Evolutionary conservation across 2,888 invertebrate genomes (phyloP), one percentile per base, ranked within the genome.

Genomic region (Sphaerophoria rueppellii): DNA sequence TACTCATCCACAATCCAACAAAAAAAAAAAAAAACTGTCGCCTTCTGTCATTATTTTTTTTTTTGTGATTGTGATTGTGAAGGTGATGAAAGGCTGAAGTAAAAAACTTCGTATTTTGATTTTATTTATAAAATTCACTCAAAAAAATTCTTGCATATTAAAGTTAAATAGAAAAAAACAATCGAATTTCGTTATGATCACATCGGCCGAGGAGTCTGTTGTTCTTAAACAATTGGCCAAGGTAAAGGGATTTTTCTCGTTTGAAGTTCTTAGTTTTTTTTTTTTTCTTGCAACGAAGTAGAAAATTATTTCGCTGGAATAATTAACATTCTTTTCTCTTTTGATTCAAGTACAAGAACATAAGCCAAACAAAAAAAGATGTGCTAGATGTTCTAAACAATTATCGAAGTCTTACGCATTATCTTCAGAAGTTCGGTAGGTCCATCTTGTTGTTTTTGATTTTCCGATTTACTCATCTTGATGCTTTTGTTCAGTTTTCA

Each of bases 401-500:
- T 74, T 97, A 95, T 90, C 93, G 93, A 88, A 95, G 95, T 82
- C 92, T 97, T 76, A 91, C 93, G 63, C 95, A 94, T 70, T 93
- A 93, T 86, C 91, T 94, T 86, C 95, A 96, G 87, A 93, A 93
- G 75, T 96, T 95, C 92, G 95, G 96, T 96, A 92, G 93, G 63
- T 52, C 58, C 57, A 32, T 50, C 40, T 43, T n/a, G 11, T n/a
- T 14, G n/a, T 2, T 12, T 6, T 7, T 46, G 6, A 9, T 11
- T 40, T 43, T 14, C 4, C 4, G 67, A 12, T 37, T 12, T 12
- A 35, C 6, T 32, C 4, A 6, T 14, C 4, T 35, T 4, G 12
- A 57, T 48, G 2, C 43, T n/a, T 83, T 86, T 75, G 69, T 92
- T 0, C 89, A 96, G 98, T 96, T 79, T 98, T 98, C 91, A 97